Percentiles rank a stretch among this genome's conserved stretches.
phyloP scores from a whole-genome alignment of 2,113 vertebrate genomes.

The Actenoides hombroni region DNA sequence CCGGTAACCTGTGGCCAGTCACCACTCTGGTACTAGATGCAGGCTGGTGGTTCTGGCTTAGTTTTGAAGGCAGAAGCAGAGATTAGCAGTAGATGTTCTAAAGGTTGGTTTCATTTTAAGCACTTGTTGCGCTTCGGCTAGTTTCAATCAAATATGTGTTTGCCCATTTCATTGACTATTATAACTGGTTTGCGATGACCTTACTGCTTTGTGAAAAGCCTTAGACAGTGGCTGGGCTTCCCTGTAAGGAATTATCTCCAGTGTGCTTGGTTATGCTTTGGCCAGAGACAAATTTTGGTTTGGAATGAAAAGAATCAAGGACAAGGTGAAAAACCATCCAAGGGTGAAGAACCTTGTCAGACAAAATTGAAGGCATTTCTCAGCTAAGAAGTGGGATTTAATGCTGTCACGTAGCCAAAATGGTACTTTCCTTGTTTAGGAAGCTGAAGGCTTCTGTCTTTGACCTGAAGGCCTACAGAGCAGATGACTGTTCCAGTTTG shows the following conservation, averaged over 20 bases:
- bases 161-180: not conserved
- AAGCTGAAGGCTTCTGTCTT: not conserved
- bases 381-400: not conserved
- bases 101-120: not conserved
- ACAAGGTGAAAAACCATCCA: not conserved
- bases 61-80: not conserved
- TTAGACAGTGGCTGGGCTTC: not conserved
- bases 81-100: not conserved
- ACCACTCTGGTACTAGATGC: not conserved
- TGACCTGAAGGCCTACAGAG: not conserved
- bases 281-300: not conserved
- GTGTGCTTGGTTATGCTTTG: not conserved
- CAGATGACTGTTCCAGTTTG: not conserved
- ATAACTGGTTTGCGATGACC: not conserved
- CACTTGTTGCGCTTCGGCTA: not conserved
- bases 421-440: not conserved
- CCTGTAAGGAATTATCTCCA: slow-evolving; percentile 1
- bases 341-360: slow-evolving; percentile 18
- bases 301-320: slow-evolving; percentile 30
- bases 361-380: slow-evolving; percentile 13
- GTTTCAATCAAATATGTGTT: not conserved
- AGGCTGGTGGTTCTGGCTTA: not conserved
- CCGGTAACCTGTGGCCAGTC: not conserved
- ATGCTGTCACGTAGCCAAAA: not conserved
- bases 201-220: not conserved